Conservation (phyloP, 2,888 invertebrate species). For the Drosophila sordidula region DNA sequence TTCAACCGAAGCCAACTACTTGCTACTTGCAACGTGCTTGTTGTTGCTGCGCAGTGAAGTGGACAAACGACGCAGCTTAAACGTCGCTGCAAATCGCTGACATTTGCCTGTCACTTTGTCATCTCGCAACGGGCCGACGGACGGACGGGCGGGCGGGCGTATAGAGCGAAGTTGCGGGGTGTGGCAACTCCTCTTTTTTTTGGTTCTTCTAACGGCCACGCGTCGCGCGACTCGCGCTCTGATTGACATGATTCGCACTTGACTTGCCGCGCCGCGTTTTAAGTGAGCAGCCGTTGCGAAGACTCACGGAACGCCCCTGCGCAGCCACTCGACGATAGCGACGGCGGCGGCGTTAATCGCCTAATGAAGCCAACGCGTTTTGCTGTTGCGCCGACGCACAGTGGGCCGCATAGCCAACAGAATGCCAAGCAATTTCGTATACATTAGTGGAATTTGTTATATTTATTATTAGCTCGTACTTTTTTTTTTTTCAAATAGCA, state of each 20-base stretch:
- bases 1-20: neutral
- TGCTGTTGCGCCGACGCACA: conserved; percentile 51
- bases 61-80: conserved; percentile 72
- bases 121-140: conserved; percentile 9
- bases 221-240: conserved; percentile 41
- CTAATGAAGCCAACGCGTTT: conserved; percentile 76
- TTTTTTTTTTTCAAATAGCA: too few relatives aligned
- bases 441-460: too few relatives aligned
- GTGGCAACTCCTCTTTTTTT: too few relatives aligned
- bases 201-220: conserved; percentile 44
- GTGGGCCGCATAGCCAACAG: conserved; percentile 20
- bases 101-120: conserved; percentile 76
- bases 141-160: too few relatives aligned
- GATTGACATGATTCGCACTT: conserved; percentile 77
- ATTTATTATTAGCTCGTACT: too few relatives aligned
- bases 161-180: too few relatives aligned
- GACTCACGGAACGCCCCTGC: conserved; percentile 32
- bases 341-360: conserved; percentile 59
- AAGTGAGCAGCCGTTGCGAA: conserved; percentile 54
- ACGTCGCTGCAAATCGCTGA: conserved; percentile 70
- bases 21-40: conserved; percentile 35
- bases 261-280: conserved; percentile 66
- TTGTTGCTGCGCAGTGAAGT: conserved; percentile 71
- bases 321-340: conserved; percentile 13
- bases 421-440: neutral